Conservation (phyloP, 2,113 vertebrate species). For the Corvus hawaiiensis region DNA sequence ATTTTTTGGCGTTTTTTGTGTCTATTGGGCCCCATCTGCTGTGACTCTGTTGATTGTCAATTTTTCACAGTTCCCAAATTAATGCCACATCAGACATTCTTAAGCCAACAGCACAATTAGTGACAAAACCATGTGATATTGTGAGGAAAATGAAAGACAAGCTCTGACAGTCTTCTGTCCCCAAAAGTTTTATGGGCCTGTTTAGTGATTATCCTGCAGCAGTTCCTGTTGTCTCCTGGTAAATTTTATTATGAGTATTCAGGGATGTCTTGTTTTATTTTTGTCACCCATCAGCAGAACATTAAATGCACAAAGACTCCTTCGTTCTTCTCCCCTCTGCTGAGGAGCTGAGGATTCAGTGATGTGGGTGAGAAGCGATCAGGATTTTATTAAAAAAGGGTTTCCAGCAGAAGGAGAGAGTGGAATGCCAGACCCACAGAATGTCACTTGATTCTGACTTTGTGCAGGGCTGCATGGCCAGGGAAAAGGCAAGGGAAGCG, state of each 20-base stretch:
- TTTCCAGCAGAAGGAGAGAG: neutral
- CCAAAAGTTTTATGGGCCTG: neutral
- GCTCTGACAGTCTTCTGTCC: neutral
- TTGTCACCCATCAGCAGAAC: neutral
- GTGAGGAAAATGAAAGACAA: neutral
- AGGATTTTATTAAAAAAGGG: neutral
- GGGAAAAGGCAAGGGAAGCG: neutral
- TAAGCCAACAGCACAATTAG: neutral
- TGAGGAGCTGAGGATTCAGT: neutral
- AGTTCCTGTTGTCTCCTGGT: neutral
- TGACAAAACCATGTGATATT: neutral
- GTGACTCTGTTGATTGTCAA: neutral
- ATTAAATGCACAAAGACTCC: neutral
- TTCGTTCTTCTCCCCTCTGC: neutral
- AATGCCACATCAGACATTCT: neutral
- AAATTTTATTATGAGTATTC: neutral
- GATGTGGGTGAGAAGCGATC: neutral
- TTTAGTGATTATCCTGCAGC: neutral
- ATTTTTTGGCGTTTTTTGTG: neutral
- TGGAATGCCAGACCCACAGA: neutral
- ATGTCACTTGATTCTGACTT: neutral
- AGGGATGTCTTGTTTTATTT: neutral
- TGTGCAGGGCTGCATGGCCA: accelerated
- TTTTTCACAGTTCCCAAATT: neutral
- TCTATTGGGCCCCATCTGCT: neutral